Evolutionary conservation across 2,113 vertebrate species (phyloP), one percentile per base, ranked within the genome.

Genomic region (Pollimyrus isidori): DNA sequence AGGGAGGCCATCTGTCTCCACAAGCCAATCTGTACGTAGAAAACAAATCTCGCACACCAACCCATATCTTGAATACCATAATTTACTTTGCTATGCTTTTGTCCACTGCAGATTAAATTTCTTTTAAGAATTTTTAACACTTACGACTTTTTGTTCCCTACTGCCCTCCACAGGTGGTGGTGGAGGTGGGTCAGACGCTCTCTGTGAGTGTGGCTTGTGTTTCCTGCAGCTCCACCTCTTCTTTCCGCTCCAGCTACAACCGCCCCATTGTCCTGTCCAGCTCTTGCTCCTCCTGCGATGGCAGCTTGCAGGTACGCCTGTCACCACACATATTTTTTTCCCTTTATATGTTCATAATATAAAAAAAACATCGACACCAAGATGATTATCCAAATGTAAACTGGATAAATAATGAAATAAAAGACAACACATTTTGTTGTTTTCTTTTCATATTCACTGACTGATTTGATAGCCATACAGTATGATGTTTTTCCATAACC

Each of bases 11-110:
- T 88, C 94, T 23, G 92, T 56, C 56, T 95, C 92, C 30, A 88
- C 91, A 88, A 93, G 89, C 65, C 96, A 96, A 91, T 93, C 87
- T 45, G 96, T 96, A 65, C 94, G 95, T 93, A 88, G 73, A 30
- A 10, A 42, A n/a, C 26, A 87, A 53, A 87, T 45, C n/a, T 10
- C 35, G 15, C 49, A 62, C 46, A 56, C 6, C 15, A 19, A 76
- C 15, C 35, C 35, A 35, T 76, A 42, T 76, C 13, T 76, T 35
- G 39, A 19, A 42, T 19, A 19, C 35, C 15, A 39, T 42, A 39
- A 42, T 76, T 42, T 42, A 76, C 30, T 39, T 35, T 76, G 35
- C 35, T 76, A 39, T 17, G 69, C 69, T 76, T 39, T 76, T 42
- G 17, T 39, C 13, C 26, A 49, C 82, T 46, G 9, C 23, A 23